A percentile compares a stretch with the other conserved stretches of the same genome.
These are phyloP conservation scores for Laspeyria flexula DNA, from an alignment of 2,888 invertebrate genomes.

Conservation along the genomic window DNA sequence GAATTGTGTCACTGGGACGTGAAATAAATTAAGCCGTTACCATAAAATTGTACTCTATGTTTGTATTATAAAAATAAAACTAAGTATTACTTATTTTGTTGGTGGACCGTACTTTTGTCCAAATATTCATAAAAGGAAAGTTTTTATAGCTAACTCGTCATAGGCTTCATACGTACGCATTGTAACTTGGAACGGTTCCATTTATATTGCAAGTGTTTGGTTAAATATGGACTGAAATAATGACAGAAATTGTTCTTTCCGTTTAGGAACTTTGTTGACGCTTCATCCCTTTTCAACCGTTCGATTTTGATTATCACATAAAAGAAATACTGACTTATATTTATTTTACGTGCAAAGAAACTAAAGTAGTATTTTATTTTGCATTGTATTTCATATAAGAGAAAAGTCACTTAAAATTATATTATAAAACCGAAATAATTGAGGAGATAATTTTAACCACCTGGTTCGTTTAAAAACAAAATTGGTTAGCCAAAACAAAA, in stretches of 20 bases:
- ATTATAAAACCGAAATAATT: not conserved
- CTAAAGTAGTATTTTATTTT: not conserved
- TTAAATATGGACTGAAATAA: constrained; percentile 5
- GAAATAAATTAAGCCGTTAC: constrained; percentile 32
- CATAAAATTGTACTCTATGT: constrained; percentile 22
- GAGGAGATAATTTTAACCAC: not conserved
- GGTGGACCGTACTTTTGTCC: constrained; percentile 9
- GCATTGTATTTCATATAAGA: not conserved
- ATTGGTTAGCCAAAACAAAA: constrained; percentile 10
- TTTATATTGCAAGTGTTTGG: constrained; percentile 14
- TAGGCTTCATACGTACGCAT: not conserved
- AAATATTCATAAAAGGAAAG: not conserved
- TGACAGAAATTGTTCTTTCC: constrained; percentile 12
- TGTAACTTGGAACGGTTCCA: not conserved
- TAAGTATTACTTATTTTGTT: constrained; percentile 27
- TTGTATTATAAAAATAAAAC: constrained; percentile 13
- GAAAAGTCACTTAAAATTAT: not conserved
- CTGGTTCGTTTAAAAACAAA: not conserved
- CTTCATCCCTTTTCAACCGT: constrained; percentile 16
- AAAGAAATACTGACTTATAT: constrained; percentile 12
- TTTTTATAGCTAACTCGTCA: not conserved
- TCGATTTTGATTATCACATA: constrained; percentile 25
- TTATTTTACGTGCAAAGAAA: constrained; percentile 3
- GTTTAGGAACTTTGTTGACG: constrained; percentile 12
- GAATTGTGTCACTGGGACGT: constrained; percentile 29